Percentiles rank a stretch among this genome's conserved stretches.
Conservation (phyloP, 2,113 vertebrate species). For the Todiramphus saurophagus region DNA sequence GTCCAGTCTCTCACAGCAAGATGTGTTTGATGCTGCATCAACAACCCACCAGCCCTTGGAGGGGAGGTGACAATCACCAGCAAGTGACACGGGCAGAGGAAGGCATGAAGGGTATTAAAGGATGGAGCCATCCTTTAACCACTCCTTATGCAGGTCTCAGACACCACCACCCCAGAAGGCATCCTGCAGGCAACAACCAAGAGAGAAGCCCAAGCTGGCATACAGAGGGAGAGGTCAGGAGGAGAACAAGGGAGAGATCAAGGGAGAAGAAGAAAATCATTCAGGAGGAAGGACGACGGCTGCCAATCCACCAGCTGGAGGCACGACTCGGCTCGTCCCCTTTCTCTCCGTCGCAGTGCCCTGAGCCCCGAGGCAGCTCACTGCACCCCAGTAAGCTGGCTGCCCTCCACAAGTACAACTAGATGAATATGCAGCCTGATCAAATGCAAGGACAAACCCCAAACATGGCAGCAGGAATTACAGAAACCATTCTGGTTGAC, state of each 20-base stretch:
- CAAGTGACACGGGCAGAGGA: neutral
- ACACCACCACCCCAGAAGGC: neutral
- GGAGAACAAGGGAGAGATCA: neutral
- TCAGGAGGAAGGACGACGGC: neutral
- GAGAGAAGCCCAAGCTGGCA: neutral
- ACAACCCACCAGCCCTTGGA: rapidly evolving
- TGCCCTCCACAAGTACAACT: neutral
- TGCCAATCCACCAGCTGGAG: neutral
- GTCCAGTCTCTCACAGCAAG: neutral
- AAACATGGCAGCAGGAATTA: neutral
- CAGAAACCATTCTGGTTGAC: neutral
- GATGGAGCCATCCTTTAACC: neutral
- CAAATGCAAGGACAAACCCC: neutral
- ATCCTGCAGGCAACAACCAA: neutral
- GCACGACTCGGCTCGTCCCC: neutral
- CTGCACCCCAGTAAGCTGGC: neutral
- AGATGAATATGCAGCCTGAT: neutral
- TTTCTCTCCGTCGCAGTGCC: rapidly evolving
- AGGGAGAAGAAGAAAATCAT: neutral
- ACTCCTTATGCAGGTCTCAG: neutral
- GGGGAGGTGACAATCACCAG: neutral
- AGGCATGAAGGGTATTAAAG: neutral
- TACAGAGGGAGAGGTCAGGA: neutral
- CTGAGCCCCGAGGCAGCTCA: neutral
- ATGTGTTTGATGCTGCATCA: rapidly evolving